A percentile compares a stretch with the other conserved stretches of the same genome.
Evolutionary conservation across 2,888 invertebrate species (phyloP).

Genomic region (Thelaira solivaga): DNA sequence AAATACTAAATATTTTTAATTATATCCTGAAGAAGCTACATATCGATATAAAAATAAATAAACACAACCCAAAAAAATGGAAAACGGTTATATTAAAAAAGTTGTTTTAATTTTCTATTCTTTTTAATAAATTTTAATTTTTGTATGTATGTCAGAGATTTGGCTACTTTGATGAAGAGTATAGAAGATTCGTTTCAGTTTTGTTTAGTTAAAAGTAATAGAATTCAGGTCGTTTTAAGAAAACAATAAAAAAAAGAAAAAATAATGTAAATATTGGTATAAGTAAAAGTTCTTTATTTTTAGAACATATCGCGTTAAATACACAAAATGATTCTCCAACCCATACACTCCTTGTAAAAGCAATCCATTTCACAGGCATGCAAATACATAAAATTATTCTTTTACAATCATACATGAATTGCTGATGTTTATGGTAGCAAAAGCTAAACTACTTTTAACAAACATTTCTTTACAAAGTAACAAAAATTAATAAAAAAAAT

Average conservation of each 20-base stretch:
- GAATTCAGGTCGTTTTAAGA: constrained; percentile 49
- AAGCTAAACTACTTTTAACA: neutral
- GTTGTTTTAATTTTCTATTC: too few relatives aligned
- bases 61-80: too few relatives aligned
- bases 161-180: too few relatives aligned
- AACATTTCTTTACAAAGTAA: constrained; percentile 1
- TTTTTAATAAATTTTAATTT: neutral
- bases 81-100: too few relatives aligned
- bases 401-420: neutral
- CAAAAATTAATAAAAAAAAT: neutral
- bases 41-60: too few relatives aligned
- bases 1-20: too few relatives aligned
- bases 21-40: too few relatives aligned
- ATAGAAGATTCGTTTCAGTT: too few relatives aligned
- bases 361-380: neutral
- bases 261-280: constrained; percentile 30
- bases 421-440: neutral
- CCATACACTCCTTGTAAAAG: neutral
- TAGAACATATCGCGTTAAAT: neutral
- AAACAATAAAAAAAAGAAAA: constrained; percentile 20
- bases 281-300: neutral
- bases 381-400: neutral
- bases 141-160: too few relatives aligned
- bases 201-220: constrained; percentile 12
- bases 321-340: neutral